Conservation (phyloP, 2,113 vertebrate species). For the Amazona guildingii region DNA sequence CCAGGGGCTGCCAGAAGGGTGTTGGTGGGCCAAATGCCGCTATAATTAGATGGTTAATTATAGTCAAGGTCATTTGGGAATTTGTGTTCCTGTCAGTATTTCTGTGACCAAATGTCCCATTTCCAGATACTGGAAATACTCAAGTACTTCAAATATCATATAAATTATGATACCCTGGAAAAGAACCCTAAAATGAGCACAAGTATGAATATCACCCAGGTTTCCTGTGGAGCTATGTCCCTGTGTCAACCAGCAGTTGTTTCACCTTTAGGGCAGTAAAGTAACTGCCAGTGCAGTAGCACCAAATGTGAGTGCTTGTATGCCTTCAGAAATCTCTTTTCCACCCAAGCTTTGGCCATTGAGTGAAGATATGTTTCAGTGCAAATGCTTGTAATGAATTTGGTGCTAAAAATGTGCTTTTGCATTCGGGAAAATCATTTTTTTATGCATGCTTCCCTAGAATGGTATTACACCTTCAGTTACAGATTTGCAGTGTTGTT, state of each 20-base stretch:
- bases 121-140: background rate
- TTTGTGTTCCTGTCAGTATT: background rate
- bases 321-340: background rate
- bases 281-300: too few relatives aligned
- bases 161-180: background rate
- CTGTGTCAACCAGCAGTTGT: background rate
- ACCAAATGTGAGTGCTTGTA: background rate
- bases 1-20: background rate
- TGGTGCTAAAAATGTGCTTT: background rate
- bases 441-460: background rate
- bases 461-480: background rate
- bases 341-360: background rate
- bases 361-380: background rate
- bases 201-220: background rate
- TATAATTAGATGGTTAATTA: conserved; percentile 40
- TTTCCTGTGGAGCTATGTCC: background rate
- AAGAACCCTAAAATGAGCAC: background rate
- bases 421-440: background rate
- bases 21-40: background rate
- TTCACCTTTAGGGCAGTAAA: background rate
- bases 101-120: background rate
- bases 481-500: background rate
- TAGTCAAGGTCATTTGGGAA: background rate
- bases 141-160: background rate
- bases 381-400: background rate